Base-by-base conservation (phyloP, 2,888 invertebrate genomes). In the Sphinx pinastri region DNA sequence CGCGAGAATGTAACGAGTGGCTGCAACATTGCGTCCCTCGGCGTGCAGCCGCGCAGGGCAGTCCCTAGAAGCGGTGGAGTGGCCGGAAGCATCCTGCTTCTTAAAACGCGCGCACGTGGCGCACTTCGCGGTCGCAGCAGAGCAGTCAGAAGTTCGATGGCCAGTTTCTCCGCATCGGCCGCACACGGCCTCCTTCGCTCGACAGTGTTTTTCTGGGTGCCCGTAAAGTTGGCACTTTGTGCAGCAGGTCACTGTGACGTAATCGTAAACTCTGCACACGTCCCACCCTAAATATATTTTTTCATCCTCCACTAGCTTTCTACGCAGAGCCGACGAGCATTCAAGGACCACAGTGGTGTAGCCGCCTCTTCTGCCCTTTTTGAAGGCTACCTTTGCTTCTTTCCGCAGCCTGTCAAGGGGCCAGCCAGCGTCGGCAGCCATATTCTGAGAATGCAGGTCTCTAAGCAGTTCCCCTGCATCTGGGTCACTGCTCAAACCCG, bases 201-300 rank as follows among this genome's bases (percentile, higher is more conserved):
- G 13, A 57, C 81, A 83, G 47, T 73, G 76, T 3, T 78, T 78
- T 2, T 79, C 82, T 0, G 81, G 81, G 74, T 85, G 81, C 0
- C 84, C 84, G 38, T 82, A 83, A 0, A 74, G 74, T 25, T 85
- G 85, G 63, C 85, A 85, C 8, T 74, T 55, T 0, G 10, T 16
- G 54, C 54, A 55, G 19, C 54, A 55, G 3, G 54, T 55, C 8
- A 55, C 16, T 78, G 0, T 73, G 74, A 77, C 12, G 0, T 63
- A 74, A 66, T 80, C 77, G 0, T 10, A 2, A 0, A 75, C 73
- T 0, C 72, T 69, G 0, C 73, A 70, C 0, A 67, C 75, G 0
- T 78, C 73, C 79, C 78, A 80, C 0, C 76, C 79, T 0, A 81
- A 16, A 7, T 74, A 82, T 0, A 80, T 47, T 0, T 58, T 16